phyloP scores from a whole-genome alignment of 2,888 invertebrate genomes.

The Falcaria lacertinaria region DNA sequence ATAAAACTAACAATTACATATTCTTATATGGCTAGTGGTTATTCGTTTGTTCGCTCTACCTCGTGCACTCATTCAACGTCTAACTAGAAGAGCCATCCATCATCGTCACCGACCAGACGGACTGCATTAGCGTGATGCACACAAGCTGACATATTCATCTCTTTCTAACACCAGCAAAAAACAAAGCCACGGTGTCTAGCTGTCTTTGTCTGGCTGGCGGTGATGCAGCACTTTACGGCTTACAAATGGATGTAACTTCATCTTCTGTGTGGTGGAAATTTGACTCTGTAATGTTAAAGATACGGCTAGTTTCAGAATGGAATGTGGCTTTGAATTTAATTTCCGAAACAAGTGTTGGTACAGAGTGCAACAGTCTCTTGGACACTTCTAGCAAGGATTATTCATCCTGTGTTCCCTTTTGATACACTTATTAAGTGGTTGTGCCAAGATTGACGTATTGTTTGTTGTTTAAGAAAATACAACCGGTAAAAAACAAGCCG shows the following conservation, averaged over 20 bases:
- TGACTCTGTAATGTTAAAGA: neutral
- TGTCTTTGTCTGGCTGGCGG: slow-evolving; percentile 52
- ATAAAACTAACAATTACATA: slow-evolving; percentile 1
- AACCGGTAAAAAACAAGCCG: too few species aligned
- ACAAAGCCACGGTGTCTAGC: slow-evolving; percentile 28
- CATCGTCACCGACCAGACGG: slow-evolving; percentile 67
- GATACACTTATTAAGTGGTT: slow-evolving; percentile 49
- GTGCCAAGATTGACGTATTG: slow-evolving; percentile 29
- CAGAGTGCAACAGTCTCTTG: slow-evolving; percentile 59
- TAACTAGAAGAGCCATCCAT: slow-evolving; percentile 64
- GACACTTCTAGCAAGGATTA: slow-evolving; percentile 45
- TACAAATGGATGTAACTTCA: slow-evolving; percentile 42
- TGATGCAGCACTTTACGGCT: slow-evolving; percentile 60
- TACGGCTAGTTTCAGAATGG: slow-evolving; percentile 21
- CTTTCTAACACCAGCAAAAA: slow-evolving; percentile 35
- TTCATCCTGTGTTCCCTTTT: slow-evolving; percentile 38
- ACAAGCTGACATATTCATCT: slow-evolving; percentile 37
- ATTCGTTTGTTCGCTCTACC: slow-evolving; percentile 25
- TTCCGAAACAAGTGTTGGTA: slow-evolving; percentile 61
- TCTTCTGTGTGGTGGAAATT: slow-evolving; percentile 15
- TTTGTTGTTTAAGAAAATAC: neutral
- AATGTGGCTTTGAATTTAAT: slow-evolving; percentile 45
- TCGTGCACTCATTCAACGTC: slow-evolving; percentile 57
- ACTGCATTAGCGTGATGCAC: slow-evolving; percentile 60
- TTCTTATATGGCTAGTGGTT: neutral